These are phyloP conservation scores for Drosophila monieri DNA, from an alignment of 2,888 invertebrate genomes.

Conservation along the genomic window DNA sequence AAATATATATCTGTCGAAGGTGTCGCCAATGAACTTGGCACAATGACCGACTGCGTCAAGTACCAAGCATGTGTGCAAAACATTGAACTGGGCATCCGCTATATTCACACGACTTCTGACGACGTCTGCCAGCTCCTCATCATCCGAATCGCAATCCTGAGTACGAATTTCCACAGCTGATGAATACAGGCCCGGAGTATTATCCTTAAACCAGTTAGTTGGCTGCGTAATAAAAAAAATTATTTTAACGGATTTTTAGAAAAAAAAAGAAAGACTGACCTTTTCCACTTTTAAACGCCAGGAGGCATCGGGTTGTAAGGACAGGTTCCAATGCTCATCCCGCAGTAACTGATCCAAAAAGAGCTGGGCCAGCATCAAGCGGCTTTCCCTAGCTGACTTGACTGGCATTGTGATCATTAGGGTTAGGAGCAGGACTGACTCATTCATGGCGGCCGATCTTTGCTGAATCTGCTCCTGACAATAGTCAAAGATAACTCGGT, in stretches of 20 bases:
- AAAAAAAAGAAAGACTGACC: slow-evolving; percentile 47
- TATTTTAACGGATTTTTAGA: background rate
- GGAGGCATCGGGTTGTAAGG: slow-evolving; percentile 76
- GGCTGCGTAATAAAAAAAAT: slow-evolving; percentile 55
- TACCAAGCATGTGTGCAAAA: slow-evolving; percentile 88
- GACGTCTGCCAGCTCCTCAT: slow-evolving; percentile 60
- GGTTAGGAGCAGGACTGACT: slow-evolving; percentile 84
- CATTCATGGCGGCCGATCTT: slow-evolving; percentile 85
- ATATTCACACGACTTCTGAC: slow-evolving; percentile 68
- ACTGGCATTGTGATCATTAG: slow-evolving; percentile 65
- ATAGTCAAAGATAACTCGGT: slow-evolving; percentile 86
- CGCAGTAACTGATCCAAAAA: slow-evolving; percentile 79
- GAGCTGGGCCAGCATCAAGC: slow-evolving; percentile 60
- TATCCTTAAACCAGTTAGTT: slow-evolving; percentile 80
- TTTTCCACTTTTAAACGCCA: slow-evolving; percentile 70
- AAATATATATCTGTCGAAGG: slow-evolving; percentile 87
- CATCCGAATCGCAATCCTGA: slow-evolving; percentile 80
- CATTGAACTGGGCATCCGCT: slow-evolving; percentile 86
- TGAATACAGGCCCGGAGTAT: slow-evolving; percentile 83
- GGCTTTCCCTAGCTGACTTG: slow-evolving; percentile 30
- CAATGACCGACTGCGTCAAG: slow-evolving; percentile 89
- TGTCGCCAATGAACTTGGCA: slow-evolving; percentile 85
- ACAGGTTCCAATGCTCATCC: slow-evolving; percentile 81
- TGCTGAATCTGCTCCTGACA: slow-evolving; percentile 86
- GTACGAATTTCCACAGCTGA: slow-evolving; percentile 82